Conservation (phyloP, 2,888 invertebrate genomes). For the Gnatocerus cornutus region DNA sequence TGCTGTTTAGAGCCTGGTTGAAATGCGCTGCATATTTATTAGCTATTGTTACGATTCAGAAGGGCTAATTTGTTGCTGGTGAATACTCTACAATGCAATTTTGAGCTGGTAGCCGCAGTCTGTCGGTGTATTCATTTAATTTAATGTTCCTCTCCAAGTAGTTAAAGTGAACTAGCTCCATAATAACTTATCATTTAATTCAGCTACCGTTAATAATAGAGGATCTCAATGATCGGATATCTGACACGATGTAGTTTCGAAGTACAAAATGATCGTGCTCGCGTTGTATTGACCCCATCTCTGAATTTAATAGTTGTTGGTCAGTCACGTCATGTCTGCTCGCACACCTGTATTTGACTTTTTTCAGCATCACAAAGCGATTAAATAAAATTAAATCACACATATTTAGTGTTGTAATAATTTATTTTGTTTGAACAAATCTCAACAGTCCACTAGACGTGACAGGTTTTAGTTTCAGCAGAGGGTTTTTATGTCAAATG, state of each 20-base stretch:
- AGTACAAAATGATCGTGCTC: conserved; percentile 16
- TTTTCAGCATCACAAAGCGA: conserved; percentile 11
- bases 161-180: conserved; percentile 17
- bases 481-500: not conserved
- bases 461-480: conserved; percentile 17
- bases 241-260: conserved; percentile 14
- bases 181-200: conserved; percentile 30
- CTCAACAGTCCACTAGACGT: conserved; percentile 23
- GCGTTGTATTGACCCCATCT: conserved; percentile 16
- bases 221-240: conserved; percentile 22
- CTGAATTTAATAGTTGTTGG: conserved; percentile 22
- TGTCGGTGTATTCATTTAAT: conserved; percentile 21
- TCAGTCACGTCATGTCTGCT: conserved; percentile 17
- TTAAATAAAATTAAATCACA: conserved; percentile 25
- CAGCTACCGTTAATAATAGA: conserved; percentile 29
- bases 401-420: conserved; percentile 11
- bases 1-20: no score
- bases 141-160: conserved; percentile 25
- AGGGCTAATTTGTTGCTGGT: conserved; percentile 10
- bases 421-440: conserved; percentile 13
- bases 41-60: conserved; percentile 1
- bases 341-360: conserved; percentile 38
- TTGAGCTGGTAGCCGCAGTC: conserved; percentile 11
- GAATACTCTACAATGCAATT: conserved; percentile 7
- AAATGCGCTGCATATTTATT: not conserved